Conservation (phyloP, 2,797 vertebrate species). For the Crocodylus rhombifer region DNA sequence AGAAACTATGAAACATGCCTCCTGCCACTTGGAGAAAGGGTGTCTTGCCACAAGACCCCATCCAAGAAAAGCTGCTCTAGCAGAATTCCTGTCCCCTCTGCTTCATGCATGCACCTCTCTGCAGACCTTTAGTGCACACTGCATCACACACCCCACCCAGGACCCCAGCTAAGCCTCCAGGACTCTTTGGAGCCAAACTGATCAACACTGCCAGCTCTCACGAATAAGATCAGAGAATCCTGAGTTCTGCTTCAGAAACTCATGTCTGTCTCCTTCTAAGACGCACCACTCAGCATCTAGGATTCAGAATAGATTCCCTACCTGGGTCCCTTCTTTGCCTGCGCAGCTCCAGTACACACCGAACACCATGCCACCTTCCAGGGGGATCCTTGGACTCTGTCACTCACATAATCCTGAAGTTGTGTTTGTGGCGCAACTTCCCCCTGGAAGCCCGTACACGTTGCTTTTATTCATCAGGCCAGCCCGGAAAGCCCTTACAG, state of each 20-base stretch:
- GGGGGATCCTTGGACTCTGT: background rate
- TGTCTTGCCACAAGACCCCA: background rate
- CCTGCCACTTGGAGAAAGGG: background rate
- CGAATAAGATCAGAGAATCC: background rate
- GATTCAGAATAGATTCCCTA: background rate
- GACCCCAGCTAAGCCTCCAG: background rate
- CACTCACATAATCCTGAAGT: background rate
- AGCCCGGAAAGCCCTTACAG: background rate
- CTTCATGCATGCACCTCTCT: background rate
- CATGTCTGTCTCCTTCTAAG: background rate
- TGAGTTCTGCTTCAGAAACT: background rate
- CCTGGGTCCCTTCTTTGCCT: background rate
- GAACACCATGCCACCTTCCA: background rate
- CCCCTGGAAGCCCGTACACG: background rate
- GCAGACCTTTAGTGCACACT: background rate
- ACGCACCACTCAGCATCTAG: background rate
- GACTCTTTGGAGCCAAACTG: background rate
- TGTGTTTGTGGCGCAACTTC: background rate
- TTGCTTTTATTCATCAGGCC: background rate
- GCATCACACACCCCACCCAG: fast-evolving
- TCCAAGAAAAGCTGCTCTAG: background rate
- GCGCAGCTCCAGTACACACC: background rate
- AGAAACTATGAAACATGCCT: too few species aligned
- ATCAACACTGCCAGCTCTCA: background rate
- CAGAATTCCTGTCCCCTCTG: background rate